Evolutionary conservation across 30 jellyfish, hydroid and myxozoan species (phyloP).

Genomic region (Euphysa ruthae): DNA sequence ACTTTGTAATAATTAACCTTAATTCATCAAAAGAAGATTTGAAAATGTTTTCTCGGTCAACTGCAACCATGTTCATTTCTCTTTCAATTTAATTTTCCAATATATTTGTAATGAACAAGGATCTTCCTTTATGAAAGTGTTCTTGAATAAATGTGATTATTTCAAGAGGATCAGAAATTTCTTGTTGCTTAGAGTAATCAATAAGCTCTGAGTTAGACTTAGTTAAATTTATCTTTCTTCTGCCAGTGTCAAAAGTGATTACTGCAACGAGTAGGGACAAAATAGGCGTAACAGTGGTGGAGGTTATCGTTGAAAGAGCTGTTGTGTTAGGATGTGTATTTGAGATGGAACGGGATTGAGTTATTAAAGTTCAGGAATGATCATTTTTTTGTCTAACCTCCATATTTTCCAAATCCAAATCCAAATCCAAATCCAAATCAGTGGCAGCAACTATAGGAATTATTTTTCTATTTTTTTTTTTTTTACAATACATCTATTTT

Average conservation of each 20-base stretch:
- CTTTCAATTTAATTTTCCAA: slow-evolving; percentile 10
- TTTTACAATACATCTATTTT: slow-evolving; percentile 9
- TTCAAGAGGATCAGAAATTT: slow-evolving; percentile 17
- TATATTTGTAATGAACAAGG: slow-evolving; percentile 14
- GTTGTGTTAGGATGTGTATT: not conserved
- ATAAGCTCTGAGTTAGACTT: not conserved
- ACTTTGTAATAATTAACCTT: slow-evolving; percentile 13
- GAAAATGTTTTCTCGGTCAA: slow-evolving; percentile 21
- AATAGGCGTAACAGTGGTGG: not conserved
- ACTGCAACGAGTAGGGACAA: slow-evolving; percentile 1
- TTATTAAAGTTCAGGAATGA: slow-evolving; percentile 4
- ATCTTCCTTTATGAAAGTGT: slow-evolving; percentile 28
- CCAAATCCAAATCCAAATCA: slow-evolving; percentile 32
- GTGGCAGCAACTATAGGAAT: slow-evolving; percentile 19
- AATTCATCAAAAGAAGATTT: slow-evolving; percentile 35
- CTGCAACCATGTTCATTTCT: slow-evolving; percentile 32
- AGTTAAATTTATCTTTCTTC: not conserved
- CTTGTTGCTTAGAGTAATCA: not conserved
- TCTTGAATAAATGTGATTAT: slow-evolving; percentile 10
- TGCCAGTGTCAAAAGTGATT: slow-evolving; percentile 5
- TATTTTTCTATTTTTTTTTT: no score
- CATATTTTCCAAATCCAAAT: no score
- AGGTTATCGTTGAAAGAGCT: not conserved
- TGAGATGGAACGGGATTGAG: not conserved
- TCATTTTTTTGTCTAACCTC: slow-evolving; percentile 16